These are phyloP conservation scores for Ganaspis sp. DNA, from an alignment of 1,140 invertebrate species.

Conservation along the genomic window DNA sequence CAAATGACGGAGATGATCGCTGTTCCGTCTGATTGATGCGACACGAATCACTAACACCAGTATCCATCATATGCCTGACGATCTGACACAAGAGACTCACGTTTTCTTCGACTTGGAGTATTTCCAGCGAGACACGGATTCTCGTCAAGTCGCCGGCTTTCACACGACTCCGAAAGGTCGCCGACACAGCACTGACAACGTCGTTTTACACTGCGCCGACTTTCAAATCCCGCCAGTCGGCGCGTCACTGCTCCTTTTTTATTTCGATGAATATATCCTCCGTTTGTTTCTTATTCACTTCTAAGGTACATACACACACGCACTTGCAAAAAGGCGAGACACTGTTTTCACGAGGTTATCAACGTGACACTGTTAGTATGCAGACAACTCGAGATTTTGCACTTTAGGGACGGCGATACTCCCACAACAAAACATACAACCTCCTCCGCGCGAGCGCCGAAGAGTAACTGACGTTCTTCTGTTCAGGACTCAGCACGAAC, in stretches of 20 bases:
- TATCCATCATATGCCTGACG: slow-evolving; percentile 9
- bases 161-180: slow-evolving; percentile 7
- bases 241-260: slow-evolving; percentile 17
- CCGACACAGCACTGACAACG: slow-evolving; percentile 26
- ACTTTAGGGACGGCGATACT: slow-evolving; percentile 49
- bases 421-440: slow-evolving; percentile 54
- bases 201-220: slow-evolving; percentile 31
- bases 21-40: slow-evolving; percentile 8
- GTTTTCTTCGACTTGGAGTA: background rate
- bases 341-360: background rate
- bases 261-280: background rate
- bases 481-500: slow-evolving; percentile 39
- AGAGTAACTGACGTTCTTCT: slow-evolving; percentile 72
- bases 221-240: slow-evolving; percentile 6
- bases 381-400: slow-evolving; percentile 18
- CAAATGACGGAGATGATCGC: background rate
- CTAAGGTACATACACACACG: background rate
- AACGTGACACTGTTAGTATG: background rate
- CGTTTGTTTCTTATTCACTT: background rate
- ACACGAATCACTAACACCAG: background rate
- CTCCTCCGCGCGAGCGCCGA: slow-evolving; percentile 71
- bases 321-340: background rate
- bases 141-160: background rate
- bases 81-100: background rate
- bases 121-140: background rate